Evolutionary conservation across 1,140 invertebrate species (phyloP).

Genomic region (Notospermus geniculatus): DNA sequence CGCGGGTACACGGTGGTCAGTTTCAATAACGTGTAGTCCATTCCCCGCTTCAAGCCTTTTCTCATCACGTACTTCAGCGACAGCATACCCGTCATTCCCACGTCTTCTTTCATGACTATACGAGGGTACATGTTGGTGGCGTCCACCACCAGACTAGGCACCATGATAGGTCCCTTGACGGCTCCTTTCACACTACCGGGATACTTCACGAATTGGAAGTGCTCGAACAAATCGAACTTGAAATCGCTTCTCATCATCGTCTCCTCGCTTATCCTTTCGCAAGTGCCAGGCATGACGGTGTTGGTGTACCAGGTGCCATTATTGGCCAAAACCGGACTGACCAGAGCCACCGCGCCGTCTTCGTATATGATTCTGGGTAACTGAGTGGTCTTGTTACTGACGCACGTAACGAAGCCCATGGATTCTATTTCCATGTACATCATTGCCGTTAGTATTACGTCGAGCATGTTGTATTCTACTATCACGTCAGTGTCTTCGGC

Average conservation of each 20-base stretch:
- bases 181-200: background rate
- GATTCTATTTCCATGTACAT: constrained; percentile 1
- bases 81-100: constrained; percentile 4
- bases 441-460: background rate
- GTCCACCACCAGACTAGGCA: background rate
- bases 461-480: constrained; percentile 5
- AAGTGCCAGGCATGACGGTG: constrained; percentile 6
- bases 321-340: constrained; percentile 4
- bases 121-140: constrained; percentile 8
- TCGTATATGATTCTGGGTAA: background rate
- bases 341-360: background rate
- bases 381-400: background rate
- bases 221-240: background rate
- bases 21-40: background rate
- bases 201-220: background rate
- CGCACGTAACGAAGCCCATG: background rate
- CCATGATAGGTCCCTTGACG: background rate
- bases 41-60: constrained; percentile 1
- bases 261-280: background rate
- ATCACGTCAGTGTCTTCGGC: background rate
- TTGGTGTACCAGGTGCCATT: background rate
- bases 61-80: background rate
- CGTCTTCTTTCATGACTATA: background rate
- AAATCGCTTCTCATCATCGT: background rate
- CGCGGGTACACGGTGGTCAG: background rate